Conservation (phyloP, 2,888 invertebrate genomes). For the Prenolepis imparis region DNA sequence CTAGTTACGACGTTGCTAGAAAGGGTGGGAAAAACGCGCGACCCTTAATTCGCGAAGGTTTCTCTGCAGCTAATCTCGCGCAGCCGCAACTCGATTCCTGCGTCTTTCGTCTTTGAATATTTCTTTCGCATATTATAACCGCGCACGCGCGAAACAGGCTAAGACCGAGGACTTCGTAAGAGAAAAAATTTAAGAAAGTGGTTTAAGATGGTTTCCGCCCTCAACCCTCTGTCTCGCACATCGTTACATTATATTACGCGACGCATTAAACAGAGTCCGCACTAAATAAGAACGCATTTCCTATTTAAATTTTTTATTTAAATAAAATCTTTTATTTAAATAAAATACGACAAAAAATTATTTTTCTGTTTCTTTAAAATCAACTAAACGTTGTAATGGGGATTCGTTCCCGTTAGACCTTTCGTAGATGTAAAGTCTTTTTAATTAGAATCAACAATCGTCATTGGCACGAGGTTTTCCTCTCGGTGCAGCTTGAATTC, state of each 20-base stretch:
- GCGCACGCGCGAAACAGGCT: slow-evolving; percentile 36
- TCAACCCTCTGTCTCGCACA: slow-evolving; percentile 8
- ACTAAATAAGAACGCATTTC: too few species aligned
- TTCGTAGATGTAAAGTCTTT: not conserved
- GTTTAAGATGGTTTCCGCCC: slow-evolving; percentile 36
- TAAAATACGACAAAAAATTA: not conserved
- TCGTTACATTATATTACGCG: not conserved
- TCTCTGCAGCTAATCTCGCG: slow-evolving; percentile 33
- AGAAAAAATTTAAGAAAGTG: slow-evolving; percentile 42
- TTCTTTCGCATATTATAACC: slow-evolving; percentile 28
- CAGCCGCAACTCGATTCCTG: slow-evolving; percentile 22
- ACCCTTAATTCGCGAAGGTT: slow-evolving; percentile 29
- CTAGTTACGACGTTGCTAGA: slow-evolving; percentile 23
- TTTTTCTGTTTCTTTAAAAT: not conserved
- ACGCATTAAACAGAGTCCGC: slow-evolving; percentile 1
- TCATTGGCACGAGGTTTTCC: not conserved
- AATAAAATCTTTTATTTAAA: too few species aligned
- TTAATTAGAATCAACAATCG: not conserved
- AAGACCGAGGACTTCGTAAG: slow-evolving; percentile 52
- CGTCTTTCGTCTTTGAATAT: slow-evolving; percentile 49
- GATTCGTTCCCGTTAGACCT: not conserved
- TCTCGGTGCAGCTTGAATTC: not conserved
- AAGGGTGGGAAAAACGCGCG: slow-evolving; percentile 1
- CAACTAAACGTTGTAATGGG: not conserved
- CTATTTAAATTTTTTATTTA: too few species aligned